phyloP scores from a whole-genome alignment of 2,113 vertebrate genomes.

The Anser cygnoides region DNA sequence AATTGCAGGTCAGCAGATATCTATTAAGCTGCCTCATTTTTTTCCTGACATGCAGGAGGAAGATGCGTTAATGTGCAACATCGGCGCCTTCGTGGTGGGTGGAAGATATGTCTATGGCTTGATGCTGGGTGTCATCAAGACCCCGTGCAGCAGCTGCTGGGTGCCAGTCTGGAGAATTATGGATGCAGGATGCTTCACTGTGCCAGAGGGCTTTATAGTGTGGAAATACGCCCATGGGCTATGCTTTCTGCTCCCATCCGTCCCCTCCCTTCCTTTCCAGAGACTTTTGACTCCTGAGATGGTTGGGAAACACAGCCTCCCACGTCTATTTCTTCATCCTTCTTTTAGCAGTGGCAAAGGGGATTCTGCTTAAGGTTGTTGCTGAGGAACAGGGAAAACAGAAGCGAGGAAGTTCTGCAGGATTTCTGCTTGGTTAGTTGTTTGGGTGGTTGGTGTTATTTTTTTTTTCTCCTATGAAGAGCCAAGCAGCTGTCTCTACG shows the following conservation, averaged over 20 bases:
- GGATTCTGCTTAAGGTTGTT: background rate
- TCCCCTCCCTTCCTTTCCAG: background rate
- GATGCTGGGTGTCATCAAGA: rapidly evolving
- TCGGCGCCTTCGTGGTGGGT: rapidly evolving
- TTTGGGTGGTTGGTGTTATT: no score
- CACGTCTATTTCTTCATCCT: background rate
- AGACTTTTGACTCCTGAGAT: background rate
- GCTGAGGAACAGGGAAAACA: background rate
- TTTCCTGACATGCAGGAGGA: background rate
- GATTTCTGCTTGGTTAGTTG: no score
- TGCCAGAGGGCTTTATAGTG: background rate
- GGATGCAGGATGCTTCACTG: background rate
- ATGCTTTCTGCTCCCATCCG: background rate
- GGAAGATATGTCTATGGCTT: background rate
- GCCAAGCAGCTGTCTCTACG: background rate
- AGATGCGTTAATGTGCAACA: background rate
- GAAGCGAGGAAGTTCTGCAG: background rate
- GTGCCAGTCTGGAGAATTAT: background rate
- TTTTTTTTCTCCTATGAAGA: background rate
- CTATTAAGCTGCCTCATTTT: background rate
- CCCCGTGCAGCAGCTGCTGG: background rate
- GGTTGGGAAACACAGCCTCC: background rate
- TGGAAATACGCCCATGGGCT: background rate
- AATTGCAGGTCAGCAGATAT: background rate
- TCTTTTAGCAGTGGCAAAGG: background rate